Evolutionary conservation across 2,888 invertebrate genomes (phyloP).

Genomic region (Andrena dorsata): DNA sequence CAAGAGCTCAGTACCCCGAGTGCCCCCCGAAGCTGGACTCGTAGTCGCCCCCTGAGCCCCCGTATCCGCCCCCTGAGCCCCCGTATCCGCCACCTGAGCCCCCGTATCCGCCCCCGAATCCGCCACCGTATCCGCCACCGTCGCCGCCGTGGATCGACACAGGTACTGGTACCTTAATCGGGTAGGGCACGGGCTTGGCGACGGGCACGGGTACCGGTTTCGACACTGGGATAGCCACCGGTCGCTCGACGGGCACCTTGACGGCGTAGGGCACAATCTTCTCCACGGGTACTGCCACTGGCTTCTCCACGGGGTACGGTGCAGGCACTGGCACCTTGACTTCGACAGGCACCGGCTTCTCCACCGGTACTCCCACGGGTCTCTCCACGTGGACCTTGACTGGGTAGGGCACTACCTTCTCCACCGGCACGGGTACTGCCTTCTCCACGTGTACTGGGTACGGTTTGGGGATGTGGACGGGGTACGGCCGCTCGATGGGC

Average conservation of each 20-base stretch:
- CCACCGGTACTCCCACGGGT: slow-evolving; percentile 91
- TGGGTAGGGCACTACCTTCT: slow-evolving; percentile 84
- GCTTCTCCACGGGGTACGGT: slow-evolving; percentile 80
- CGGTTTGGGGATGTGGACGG: slow-evolving; percentile 87
- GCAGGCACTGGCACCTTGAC: slow-evolving; percentile 86
- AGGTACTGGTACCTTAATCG: slow-evolving; percentile 90
- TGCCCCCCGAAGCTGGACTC: slow-evolving; percentile 69
- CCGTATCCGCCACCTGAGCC: background rate
- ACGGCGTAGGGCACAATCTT: slow-evolving; percentile 89
- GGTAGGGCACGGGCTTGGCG: slow-evolving; percentile 88
- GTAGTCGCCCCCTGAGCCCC: slow-evolving; percentile 47
- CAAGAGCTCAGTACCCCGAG: slow-evolving; percentile 11
- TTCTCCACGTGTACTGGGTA: slow-evolving; percentile 90
- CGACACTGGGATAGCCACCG: slow-evolving; percentile 80
- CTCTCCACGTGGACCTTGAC: slow-evolving; percentile 85
- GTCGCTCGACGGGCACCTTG: slow-evolving; percentile 86
- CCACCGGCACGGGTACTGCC: slow-evolving; percentile 85
- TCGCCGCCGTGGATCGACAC: slow-evolving; percentile 86
- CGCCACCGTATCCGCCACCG: slow-evolving; percentile 37
- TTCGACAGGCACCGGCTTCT: slow-evolving; percentile 91
- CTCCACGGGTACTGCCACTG: slow-evolving; percentile 81
- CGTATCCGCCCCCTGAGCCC: slow-evolving; percentile 1
- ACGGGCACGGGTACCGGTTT: slow-evolving; percentile 81
- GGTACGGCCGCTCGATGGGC: slow-evolving; percentile 90
- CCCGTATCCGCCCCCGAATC: background rate